Conservation (phyloP, 1,140 invertebrate genomes). For the Coboldia fuscipes region DNA sequence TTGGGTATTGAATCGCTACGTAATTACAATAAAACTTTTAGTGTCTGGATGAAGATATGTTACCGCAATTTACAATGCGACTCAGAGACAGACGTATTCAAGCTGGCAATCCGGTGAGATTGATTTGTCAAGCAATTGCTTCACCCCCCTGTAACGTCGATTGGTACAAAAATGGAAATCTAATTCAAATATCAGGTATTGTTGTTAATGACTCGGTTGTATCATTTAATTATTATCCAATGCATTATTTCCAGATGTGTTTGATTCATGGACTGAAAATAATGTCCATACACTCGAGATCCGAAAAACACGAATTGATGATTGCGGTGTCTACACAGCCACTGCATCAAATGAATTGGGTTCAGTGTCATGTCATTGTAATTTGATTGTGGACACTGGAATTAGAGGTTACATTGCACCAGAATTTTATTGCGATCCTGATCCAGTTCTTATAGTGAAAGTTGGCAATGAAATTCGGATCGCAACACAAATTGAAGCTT, state of each 20-base stretch:
- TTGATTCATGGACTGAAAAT: too few relatives aligned
- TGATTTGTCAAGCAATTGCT: constrained; percentile 70
- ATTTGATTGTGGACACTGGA: constrained; percentile 65
- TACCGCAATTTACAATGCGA: constrained; percentile 74
- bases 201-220: constrained; percentile 14
- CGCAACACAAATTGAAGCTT: constrained; percentile 51
- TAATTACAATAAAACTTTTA: background rate
- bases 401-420: constrained; percentile 59
- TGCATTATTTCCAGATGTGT: too few relatives aligned
- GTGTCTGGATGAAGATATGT: constrained; percentile 14
- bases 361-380: constrained; percentile 57
- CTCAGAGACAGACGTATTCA: constrained; percentile 62
- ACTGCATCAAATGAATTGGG: constrained; percentile 64
- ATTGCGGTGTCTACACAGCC: constrained; percentile 63
- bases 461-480: constrained; percentile 42
- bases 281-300: constrained; percentile 79
- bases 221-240: constrained; percentile 1
- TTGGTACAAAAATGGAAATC: constrained; percentile 57
- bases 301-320: constrained; percentile 44
- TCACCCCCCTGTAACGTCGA: constrained; percentile 45
- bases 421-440: constrained; percentile 44
- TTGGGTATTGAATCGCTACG: background rate
- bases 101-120: constrained; percentile 56
- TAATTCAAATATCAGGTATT: constrained; percentile 29
- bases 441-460: constrained; percentile 30